phyloP scores from a whole-genome alignment of 2,113 vertebrate genomes.

The Scomber japonicus region DNA sequence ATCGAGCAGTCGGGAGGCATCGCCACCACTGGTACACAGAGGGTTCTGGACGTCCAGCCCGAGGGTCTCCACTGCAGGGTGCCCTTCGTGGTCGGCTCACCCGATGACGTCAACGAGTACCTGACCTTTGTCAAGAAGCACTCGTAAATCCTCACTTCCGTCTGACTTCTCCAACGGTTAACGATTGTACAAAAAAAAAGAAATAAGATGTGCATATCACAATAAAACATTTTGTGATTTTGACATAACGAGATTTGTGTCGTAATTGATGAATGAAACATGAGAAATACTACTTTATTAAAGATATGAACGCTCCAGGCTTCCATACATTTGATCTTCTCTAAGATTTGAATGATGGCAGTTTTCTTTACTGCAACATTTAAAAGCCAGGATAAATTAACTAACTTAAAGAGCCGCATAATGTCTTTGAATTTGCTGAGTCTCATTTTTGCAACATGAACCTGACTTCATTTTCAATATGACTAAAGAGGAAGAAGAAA shows the following conservation, averaged over 20 bases:
- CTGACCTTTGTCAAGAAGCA: conserved; percentile 91
- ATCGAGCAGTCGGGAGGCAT: conserved; percentile 95
- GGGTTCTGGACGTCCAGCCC: conserved; percentile 92
- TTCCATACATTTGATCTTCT: too few relatives aligned
- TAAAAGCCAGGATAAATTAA: neutral
- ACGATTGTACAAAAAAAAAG: neutral
- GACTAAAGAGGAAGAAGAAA: neutral
- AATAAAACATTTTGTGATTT: too few relatives aligned
- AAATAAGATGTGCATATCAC: too few relatives aligned
- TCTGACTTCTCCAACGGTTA: neutral
- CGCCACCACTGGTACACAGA: conserved; percentile 91
- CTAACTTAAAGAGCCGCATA: too few relatives aligned
- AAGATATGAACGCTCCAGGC: too few relatives aligned
- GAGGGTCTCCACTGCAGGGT: conserved; percentile 92
- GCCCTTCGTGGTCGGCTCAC: conserved; percentile 93
- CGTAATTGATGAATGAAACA: too few relatives aligned
- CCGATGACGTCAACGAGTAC: conserved; percentile 94
- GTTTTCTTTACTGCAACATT: neutral
- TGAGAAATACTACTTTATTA: too few relatives aligned
- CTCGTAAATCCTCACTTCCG: conserved; percentile 54
- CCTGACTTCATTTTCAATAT: neutral
- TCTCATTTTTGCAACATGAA: too few relatives aligned
- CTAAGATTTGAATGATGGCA: too few relatives aligned
- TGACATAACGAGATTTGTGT: too few relatives aligned
- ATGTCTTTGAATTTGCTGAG: too few relatives aligned